Conservation (phyloP, 1,140 invertebrate genomes). For the Condylostylus longicornis region DNA sequence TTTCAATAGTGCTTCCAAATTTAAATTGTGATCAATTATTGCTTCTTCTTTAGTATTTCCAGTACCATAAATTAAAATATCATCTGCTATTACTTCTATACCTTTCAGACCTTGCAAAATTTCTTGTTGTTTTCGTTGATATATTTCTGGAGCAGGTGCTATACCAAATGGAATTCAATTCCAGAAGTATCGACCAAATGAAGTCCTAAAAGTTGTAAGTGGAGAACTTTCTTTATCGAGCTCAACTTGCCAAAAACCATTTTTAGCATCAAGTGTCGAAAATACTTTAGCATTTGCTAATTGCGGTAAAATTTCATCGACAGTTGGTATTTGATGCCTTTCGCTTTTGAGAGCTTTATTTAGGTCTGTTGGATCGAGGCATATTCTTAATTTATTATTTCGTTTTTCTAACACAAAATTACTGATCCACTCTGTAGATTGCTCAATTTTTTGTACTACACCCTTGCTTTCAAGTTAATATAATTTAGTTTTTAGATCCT, state of each 20-base stretch:
- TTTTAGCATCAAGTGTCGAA: constrained; percentile 32
- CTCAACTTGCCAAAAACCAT: constrained; percentile 23
- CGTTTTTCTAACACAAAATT: constrained; percentile 33
- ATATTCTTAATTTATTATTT: constrained; percentile 32
- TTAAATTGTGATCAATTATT: constrained; percentile 14
- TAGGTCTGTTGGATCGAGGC: constrained; percentile 35
- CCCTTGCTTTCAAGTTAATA: not conserved
- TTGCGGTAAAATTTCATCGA: constrained; percentile 30
- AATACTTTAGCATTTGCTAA: constrained; percentile 30
- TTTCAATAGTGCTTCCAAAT: constrained; percentile 11
- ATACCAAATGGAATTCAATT: constrained; percentile 28
- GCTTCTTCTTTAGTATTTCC: constrained; percentile 15
- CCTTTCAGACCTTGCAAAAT: constrained; percentile 21
- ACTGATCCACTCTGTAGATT: constrained; percentile 35
- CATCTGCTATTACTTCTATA: constrained; percentile 25
- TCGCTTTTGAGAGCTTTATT: constrained; percentile 33
- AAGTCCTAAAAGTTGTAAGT: constrained; percentile 28
- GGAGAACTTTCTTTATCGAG: constrained; percentile 20
- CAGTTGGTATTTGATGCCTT: constrained; percentile 29
- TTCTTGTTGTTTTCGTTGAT: constrained; percentile 22
- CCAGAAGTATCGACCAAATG: constrained; percentile 27
- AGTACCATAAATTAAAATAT: constrained; percentile 24
- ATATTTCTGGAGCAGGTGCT: constrained; percentile 29
- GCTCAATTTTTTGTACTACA: constrained; percentile 2
- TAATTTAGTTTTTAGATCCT: not conserved